Conservation (phyloP, 2,888 invertebrate genomes). For the Pseudococcus longispinus region DNA sequence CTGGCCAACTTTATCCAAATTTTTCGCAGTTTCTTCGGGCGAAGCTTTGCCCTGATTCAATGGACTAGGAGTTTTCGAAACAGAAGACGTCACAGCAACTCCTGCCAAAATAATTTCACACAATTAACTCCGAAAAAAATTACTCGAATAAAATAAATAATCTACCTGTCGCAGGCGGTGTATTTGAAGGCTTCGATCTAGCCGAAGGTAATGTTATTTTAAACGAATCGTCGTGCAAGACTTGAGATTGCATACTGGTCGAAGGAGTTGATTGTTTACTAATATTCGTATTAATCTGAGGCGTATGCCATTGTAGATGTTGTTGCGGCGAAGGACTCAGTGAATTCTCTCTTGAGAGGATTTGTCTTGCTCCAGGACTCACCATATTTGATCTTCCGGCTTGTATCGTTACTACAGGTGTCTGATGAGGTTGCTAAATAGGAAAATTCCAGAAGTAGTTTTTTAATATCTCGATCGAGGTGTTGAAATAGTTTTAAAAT, state of each 20-base stretch:
- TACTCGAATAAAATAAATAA: background rate
- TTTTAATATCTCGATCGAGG: background rate
- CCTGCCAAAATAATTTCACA: background rate
- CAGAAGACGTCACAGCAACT: constrained; percentile 68
- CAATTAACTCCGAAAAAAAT: background rate
- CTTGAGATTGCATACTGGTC: constrained; percentile 58
- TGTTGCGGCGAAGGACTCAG: constrained; percentile 59
- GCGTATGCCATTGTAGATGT: constrained; percentile 62
- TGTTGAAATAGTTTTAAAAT: background rate
- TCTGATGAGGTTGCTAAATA: constrained; percentile 60
- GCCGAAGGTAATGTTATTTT: constrained; percentile 72
- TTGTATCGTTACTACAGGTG: constrained; percentile 59
- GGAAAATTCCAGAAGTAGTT: background rate
- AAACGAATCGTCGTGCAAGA: constrained; percentile 66
- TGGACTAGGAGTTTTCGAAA: constrained; percentile 85
- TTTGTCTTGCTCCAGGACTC: constrained; percentile 41
- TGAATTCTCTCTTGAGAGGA: constrained; percentile 35
- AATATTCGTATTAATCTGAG: constrained; percentile 60
- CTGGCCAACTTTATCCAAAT: constrained; percentile 79
- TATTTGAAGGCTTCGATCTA: constrained; percentile 60
- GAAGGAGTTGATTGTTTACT: constrained; percentile 61
- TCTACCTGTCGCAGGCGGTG: constrained; percentile 59
- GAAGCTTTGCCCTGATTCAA: constrained; percentile 66
- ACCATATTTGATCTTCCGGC: constrained; percentile 45
- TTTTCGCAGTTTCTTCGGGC: constrained; percentile 69